Conservation (phyloP, 2,113 vertebrate species). For the Micromys minutus region DNA sequence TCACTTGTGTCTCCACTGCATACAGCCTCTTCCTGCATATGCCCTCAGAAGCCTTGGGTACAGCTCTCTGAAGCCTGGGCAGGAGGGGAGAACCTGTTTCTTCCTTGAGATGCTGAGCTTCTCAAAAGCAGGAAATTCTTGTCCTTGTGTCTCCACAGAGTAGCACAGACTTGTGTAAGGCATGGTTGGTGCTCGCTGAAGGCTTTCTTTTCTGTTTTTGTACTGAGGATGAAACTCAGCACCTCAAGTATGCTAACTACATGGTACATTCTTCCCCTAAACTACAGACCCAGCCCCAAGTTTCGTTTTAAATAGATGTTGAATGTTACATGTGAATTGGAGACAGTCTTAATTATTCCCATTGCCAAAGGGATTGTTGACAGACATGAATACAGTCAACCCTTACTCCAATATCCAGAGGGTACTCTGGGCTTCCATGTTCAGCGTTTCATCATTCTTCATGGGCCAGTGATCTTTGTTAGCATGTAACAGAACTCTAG, state of each 20-base stretch:
- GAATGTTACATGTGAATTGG: background rate
- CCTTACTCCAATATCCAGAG: background rate
- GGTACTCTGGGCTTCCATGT: background rate
- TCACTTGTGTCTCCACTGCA: background rate
- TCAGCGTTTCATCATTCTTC: background rate
- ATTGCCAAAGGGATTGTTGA: background rate
- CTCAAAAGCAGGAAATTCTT: background rate
- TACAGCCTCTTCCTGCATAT: background rate
- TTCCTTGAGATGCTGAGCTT: background rate
- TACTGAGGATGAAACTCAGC: background rate
- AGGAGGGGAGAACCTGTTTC: background rate
- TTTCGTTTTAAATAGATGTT: slow-evolving; percentile 18
- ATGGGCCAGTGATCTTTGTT: slow-evolving; percentile 14
- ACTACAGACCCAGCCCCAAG: background rate
- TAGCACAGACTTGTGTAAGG: slow-evolving; percentile 1
- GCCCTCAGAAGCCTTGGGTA: background rate
- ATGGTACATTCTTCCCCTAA: background rate
- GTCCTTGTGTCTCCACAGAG: background rate
- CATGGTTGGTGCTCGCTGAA: background rate
- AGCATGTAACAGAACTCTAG: slow-evolving; percentile 26
- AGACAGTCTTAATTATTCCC: background rate
- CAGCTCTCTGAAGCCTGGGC: background rate
- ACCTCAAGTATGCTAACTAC: background rate
- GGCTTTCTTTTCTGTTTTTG: background rate
- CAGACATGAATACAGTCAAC: background rate